A percentile compares a stretch with the other conserved stretches of the same genome.
Conservation (phyloP, 1,140 invertebrate species). For the Steinernema feltiae region DNA sequence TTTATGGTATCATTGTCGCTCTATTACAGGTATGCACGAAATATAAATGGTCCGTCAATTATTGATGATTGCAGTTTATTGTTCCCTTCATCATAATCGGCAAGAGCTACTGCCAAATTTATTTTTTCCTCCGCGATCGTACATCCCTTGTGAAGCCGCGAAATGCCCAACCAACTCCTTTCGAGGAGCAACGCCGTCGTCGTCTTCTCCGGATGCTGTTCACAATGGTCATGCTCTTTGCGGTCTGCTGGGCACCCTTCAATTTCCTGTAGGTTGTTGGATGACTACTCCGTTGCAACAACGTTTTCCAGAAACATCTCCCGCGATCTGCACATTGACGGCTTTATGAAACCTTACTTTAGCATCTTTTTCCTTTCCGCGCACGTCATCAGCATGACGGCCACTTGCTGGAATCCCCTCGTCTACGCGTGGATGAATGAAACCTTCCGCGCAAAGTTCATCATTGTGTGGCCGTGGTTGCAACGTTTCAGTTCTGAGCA, state of each 20-base stretch:
- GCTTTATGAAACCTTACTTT: constrained; percentile 71
- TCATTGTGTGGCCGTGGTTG: not conserved
- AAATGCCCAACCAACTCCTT: constrained; percentile 23
- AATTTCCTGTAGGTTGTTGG: constrained; percentile 43
- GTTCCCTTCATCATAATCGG: constrained; percentile 88
- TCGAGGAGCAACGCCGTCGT: constrained; percentile 33
- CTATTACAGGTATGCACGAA: constrained; percentile 67
- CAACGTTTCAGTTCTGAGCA: not conserved
- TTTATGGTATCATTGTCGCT: constrained; percentile 78
- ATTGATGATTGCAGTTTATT: constrained; percentile 74
- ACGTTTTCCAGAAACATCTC: constrained; percentile 67
- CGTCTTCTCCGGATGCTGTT: constrained; percentile 74
- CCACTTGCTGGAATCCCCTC: constrained; percentile 88
- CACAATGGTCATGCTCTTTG: constrained; percentile 90
- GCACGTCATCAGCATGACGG: constrained; percentile 89
- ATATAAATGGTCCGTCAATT: not conserved
- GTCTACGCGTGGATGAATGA: constrained; percentile 92
- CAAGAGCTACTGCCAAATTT: constrained; percentile 85
- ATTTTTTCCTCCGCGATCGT: constrained; percentile 70
- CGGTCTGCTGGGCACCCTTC: constrained; percentile 75
- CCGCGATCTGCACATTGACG: constrained; percentile 70
- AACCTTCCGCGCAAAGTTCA: constrained; percentile 25
- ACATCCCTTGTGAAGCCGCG: constrained; percentile 23
- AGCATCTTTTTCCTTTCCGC: constrained; percentile 77
- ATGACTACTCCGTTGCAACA: not conserved